Conservation (phyloP, 2,113 vertebrate species). For the Onychostruthus taczanowskii region DNA sequence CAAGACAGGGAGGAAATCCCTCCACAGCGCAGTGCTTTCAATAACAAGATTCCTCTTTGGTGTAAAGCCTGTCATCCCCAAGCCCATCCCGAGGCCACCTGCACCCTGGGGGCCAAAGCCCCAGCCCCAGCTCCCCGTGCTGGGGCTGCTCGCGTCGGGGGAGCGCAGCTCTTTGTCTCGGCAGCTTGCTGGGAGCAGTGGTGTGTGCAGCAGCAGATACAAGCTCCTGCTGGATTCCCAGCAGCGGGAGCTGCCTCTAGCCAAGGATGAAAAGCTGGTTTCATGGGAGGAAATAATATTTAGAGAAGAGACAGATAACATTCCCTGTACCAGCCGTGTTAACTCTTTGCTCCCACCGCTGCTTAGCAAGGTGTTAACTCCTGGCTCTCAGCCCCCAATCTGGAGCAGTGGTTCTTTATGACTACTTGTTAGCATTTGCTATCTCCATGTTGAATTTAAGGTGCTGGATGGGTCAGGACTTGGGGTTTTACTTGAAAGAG, state of each 20-base stretch:
- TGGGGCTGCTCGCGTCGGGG: neutral
- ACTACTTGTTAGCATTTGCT: neutral
- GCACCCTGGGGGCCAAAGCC: neutral
- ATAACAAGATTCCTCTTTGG: neutral
- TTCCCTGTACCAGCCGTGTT: neutral
- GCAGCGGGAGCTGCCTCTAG: constrained; percentile 65
- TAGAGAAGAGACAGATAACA: constrained; percentile 56
- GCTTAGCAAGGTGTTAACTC: neutral
- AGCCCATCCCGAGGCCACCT: neutral
- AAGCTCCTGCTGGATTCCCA: constrained; percentile 59
- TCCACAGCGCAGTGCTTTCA: neutral
- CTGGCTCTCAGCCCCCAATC: neutral
- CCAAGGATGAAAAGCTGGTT: constrained; percentile 70
- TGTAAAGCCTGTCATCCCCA: neutral
- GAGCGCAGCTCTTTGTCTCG: neutral
- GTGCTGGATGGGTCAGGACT: neutral
- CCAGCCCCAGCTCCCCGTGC: neutral
- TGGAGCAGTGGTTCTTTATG: neutral
- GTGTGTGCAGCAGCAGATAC: constrained; percentile 53
- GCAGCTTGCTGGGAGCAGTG: constrained; percentile 49
- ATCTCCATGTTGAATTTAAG: neutral
- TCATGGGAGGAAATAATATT: constrained; percentile 70
- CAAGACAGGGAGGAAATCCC: neutral
- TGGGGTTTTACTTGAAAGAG: neutral
- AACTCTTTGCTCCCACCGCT: neutral